phyloP scores from a whole-genome alignment of 2,113 vertebrate species.

The Penelope pileata region DNA sequence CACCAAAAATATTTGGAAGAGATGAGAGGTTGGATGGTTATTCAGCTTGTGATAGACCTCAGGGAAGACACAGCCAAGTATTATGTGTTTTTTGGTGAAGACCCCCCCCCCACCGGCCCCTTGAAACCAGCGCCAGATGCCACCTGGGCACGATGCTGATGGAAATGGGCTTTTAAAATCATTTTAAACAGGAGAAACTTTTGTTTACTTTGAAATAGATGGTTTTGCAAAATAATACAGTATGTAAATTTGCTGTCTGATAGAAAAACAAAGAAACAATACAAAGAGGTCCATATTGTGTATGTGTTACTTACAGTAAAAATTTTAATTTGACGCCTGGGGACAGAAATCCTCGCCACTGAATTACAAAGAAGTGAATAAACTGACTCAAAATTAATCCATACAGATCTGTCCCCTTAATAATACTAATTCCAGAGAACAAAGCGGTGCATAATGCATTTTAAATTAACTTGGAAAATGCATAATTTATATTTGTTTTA shows the following conservation, averaged over 20 bases:
- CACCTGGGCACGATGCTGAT: conserved; percentile 8
- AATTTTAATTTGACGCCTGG: conserved; percentile 83
- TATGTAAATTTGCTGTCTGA: conserved; percentile 7
- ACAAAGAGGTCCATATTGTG: conserved; percentile 75
- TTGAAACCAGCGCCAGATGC: neutral
- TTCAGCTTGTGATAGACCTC: neutral
- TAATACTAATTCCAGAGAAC: conserved; percentile 85
- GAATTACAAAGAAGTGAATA: conserved; percentile 85
- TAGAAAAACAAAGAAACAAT: conserved; percentile 78
- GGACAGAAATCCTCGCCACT: conserved; percentile 82
- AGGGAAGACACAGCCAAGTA: neutral
- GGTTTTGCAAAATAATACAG: conserved; percentile 29
- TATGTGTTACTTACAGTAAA: conserved; percentile 81
- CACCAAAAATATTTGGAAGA: conserved; percentile 44
- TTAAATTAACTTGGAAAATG: conserved; percentile 86
- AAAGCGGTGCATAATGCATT: conserved; percentile 84
- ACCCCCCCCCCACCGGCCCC: neutral
- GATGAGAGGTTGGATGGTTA: neutral
- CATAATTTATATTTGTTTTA: conserved; percentile 89
- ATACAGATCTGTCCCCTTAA: conserved; percentile 85
- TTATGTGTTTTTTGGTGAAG: neutral
- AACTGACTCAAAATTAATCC: conserved; percentile 85
- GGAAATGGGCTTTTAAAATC: neutral
- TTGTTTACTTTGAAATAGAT: conserved; percentile 58
- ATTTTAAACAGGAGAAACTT: conserved; percentile 54